phyloP scores from a whole-genome alignment of 2,113 vertebrate species.

The Thalassarche chlororhynchos region DNA sequence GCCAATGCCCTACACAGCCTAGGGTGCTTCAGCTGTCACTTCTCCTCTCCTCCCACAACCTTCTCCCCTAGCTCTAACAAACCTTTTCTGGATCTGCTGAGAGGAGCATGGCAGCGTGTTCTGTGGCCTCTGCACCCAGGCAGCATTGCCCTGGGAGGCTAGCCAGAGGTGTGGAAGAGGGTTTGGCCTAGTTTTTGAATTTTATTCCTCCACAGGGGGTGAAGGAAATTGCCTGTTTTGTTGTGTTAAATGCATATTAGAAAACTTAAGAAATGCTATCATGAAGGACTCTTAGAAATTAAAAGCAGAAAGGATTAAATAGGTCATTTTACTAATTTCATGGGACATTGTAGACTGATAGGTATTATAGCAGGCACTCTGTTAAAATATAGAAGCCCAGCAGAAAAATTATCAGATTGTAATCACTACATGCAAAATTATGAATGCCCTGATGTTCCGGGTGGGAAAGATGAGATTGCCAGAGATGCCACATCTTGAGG shows the following conservation, averaged over 20 bases:
- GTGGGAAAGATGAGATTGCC: not conserved
- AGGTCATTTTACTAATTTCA: not conserved
- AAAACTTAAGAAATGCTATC: not conserved
- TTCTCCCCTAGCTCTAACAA: not conserved
- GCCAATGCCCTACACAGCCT: not conserved
- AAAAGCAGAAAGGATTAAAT: not conserved
- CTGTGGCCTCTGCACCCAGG: not conserved
- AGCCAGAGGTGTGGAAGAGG: not conserved
- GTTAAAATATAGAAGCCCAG: not conserved
- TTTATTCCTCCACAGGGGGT: not conserved
- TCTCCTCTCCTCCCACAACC: not conserved
- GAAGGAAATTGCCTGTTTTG: not conserved
- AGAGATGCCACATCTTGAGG: fast-evolving
- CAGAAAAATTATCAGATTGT: not conserved
- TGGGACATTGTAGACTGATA: not conserved
- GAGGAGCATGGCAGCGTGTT: not conserved
- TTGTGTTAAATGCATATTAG: not conserved
- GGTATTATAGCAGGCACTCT: not conserved
- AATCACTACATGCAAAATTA: not conserved
- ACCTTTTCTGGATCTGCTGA: not conserved
- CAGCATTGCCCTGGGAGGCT: not conserved
- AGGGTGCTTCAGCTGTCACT: not conserved
- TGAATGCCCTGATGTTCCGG: not conserved
- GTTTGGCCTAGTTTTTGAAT: not conserved
- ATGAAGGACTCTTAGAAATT: not conserved